Conservation (phyloP, 2,797 vertebrate genomes). For the Luscinia megarhynchos region DNA sequence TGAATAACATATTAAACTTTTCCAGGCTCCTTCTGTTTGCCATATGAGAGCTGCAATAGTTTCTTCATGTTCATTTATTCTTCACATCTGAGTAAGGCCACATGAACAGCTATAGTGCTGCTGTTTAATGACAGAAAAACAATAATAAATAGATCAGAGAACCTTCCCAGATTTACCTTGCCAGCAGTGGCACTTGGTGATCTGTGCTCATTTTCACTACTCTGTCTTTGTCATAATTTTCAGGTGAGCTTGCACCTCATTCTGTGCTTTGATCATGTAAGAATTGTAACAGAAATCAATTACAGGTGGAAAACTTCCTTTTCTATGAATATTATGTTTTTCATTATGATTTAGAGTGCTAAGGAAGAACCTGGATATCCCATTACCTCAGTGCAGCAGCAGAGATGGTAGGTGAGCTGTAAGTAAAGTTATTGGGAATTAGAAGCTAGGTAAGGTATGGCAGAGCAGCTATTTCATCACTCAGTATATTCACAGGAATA, state of each 20-base stretch:
- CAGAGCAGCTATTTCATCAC: background rate
- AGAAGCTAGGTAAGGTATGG: background rate
- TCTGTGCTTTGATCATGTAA: background rate
- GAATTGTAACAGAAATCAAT: background rate
- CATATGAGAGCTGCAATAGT: background rate
- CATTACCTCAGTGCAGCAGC: background rate
- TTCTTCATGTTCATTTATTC: slow-evolving; percentile 27
- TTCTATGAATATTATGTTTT: background rate
- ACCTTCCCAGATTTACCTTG: background rate
- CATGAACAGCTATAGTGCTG: background rate
- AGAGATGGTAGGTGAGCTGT: background rate
- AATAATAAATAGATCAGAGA: background rate
- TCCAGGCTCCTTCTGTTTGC: background rate
- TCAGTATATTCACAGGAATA: background rate
- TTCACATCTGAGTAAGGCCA: background rate
- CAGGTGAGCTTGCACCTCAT: background rate
- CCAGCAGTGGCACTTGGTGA: background rate
- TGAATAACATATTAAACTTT: slow-evolving; percentile 63
- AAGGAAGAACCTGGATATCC: background rate
- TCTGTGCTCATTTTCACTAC: background rate
- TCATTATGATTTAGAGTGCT: background rate
- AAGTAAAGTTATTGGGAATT: background rate
- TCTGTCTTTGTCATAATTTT: background rate
- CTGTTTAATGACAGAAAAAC: background rate
- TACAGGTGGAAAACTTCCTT: background rate